These are phyloP conservation scores for Euphonia xanthogaster DNA, from an alignment of 2,797 vertebrate genomes.

Conservation along the genomic window DNA sequence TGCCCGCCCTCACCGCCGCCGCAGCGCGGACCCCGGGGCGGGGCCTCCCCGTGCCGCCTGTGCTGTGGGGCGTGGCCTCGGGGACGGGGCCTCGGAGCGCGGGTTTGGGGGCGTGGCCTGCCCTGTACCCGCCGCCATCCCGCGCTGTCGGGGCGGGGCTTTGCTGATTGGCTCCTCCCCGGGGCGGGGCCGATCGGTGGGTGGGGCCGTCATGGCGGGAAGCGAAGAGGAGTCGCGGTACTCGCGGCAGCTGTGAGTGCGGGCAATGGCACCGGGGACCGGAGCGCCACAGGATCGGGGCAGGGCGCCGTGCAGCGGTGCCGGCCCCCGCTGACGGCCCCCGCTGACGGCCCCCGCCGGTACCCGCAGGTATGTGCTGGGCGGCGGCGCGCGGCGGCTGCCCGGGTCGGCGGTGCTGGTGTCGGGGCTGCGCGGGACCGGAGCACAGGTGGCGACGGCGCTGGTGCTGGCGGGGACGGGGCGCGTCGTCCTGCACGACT, in stretches of 20 bases:
- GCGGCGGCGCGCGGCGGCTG: slow-evolving; percentile 79
- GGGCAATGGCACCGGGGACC: neutral
- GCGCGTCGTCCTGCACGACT: slow-evolving; percentile 86
- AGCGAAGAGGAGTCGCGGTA: neutral
- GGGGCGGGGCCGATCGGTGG: neutral
- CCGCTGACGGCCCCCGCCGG: neutral
- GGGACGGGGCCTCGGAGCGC: rapidly evolving
- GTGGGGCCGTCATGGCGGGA: neutral
- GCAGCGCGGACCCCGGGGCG: neutral
- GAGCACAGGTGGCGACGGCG: slow-evolving; percentile 89
- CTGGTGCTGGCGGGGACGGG: slow-evolving; percentile 86
- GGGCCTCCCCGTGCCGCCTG: neutral
- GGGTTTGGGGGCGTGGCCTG: neutral
- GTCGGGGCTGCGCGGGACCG: slow-evolving; percentile 85
- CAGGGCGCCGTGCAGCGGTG: neutral
- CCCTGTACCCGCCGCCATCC: neutral
- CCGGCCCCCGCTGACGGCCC: neutral
- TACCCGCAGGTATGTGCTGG: slow-evolving; percentile 84
- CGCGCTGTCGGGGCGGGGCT: neutral
- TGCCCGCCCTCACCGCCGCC: neutral
- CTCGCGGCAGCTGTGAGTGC: neutral
- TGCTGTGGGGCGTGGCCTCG: rapidly evolving
- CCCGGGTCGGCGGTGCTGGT: slow-evolving; percentile 77
- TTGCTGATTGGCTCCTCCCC: rapidly evolving
- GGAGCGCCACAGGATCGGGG: neutral